Evolutionary conservation across 2,888 invertebrate species (phyloP).

Genomic region (Mythimna vitellina): DNA sequence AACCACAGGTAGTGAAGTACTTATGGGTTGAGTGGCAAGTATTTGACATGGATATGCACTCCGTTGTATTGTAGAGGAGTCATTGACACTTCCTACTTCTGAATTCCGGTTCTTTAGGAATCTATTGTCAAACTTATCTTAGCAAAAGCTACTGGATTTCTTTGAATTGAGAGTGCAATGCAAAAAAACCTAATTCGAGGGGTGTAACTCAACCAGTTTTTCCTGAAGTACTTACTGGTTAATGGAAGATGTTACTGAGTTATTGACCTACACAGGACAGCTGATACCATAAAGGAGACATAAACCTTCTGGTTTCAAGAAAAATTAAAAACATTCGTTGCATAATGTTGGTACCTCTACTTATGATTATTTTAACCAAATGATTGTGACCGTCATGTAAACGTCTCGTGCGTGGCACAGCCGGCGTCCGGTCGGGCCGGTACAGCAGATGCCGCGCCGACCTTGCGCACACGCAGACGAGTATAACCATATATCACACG

Average conservation of each 20-base stretch:
- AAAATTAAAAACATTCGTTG: not conserved
- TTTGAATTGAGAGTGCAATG: not conserved
- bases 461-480: constrained; percentile 66
- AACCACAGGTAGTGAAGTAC: constrained; percentile 16
- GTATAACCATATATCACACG: constrained; percentile 61
- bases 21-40: constrained; percentile 26
- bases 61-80: constrained; percentile 17
- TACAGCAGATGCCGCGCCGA: constrained; percentile 76
- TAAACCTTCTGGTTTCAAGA: constrained; percentile 2
- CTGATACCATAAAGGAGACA: not conserved
- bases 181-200: not conserved
- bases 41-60: constrained; percentile 44
- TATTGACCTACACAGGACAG: not conserved
- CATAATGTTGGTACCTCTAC: not conserved
- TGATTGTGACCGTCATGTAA: constrained; percentile 52
- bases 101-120: constrained; percentile 6
- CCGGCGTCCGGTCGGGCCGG: constrained; percentile 77
- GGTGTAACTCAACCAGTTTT: not conserved
- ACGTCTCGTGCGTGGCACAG: constrained; percentile 57
- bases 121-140: not conserved
- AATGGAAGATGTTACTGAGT: not conserved
- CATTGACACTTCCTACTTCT: constrained; percentile 35
- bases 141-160: not conserved
- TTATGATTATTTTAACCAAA: constrained; percentile 18
- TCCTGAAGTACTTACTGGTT: not conserved